Conservation (phyloP, 2,888 invertebrate species). For the Brassicogethes aeneus region DNA sequence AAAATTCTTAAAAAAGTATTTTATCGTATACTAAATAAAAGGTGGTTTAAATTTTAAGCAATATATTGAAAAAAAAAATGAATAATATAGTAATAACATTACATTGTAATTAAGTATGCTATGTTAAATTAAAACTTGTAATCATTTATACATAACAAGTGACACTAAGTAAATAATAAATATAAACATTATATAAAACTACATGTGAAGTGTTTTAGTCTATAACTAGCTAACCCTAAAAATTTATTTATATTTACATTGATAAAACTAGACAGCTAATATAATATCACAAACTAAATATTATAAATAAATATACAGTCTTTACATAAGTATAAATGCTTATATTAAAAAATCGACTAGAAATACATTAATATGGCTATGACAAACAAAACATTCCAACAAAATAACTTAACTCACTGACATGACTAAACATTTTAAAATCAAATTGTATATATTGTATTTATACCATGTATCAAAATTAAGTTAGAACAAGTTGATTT, state of each 20-base stretch:
- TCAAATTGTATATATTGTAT: not conserved
- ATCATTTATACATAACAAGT: no score
- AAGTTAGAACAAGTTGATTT: not conserved
- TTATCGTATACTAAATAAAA: no score
- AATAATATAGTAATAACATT: no score
- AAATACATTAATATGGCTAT: slow-evolving; percentile 19
- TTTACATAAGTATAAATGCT: slow-evolving; percentile 17
- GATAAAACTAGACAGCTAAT: slow-evolving; percentile 9
- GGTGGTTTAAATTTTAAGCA: no score
- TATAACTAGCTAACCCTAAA: not conserved
- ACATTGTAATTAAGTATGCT: no score
- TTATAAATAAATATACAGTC: slow-evolving; percentile 19
- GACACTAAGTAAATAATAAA: not conserved
- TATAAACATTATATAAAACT: not conserved
- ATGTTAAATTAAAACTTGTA: no score
- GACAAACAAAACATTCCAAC: slow-evolving; percentile 9
- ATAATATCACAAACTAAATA: slow-evolving; percentile 21
- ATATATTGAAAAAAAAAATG: no score
- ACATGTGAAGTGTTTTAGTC: not conserved
- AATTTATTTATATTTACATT: not conserved
- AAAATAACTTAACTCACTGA: slow-evolving; percentile 11
- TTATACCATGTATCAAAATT: not conserved
- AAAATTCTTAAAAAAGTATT: no score
- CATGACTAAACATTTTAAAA: slow-evolving; percentile 3
- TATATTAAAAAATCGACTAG: slow-evolving; percentile 17